Evolutionary conservation across 2,797 vertebrate genomes (phyloP).

Genomic region (Cyprinella venusta): DNA sequence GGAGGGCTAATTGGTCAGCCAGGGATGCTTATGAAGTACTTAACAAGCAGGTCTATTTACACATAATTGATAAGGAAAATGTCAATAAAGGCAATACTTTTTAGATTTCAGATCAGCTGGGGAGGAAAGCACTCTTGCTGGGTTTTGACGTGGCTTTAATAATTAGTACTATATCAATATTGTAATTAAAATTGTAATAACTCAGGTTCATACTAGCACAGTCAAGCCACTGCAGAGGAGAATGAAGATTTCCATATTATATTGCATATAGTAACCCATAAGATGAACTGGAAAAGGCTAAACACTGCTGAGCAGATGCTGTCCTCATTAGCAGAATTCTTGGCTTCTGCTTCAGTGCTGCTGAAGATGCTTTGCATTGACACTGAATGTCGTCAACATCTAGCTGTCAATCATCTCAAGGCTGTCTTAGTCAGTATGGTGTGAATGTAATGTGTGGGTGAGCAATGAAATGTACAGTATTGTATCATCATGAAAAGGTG

Average conservation of each 20-base stretch:
- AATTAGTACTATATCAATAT: background rate
- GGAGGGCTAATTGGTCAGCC: constrained; percentile 29
- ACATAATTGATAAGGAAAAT: constrained; percentile 30
- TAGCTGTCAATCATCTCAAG: constrained; percentile 29
- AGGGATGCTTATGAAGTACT: constrained; percentile 42
- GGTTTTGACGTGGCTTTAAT: background rate
- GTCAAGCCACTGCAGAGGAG: background rate
- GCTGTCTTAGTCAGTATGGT: background rate
- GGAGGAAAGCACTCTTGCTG: background rate
- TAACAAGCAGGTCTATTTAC: constrained; percentile 36
- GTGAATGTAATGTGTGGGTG: background rate
- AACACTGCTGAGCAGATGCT: constrained; percentile 22
- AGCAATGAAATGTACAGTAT: background rate
- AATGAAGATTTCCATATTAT: constrained; percentile 4
- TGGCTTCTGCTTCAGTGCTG: background rate
- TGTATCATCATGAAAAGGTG: background rate
- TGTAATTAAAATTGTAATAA: background rate
- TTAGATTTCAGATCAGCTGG: background rate
- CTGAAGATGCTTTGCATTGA: constrained; percentile 21
- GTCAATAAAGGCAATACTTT: constrained; percentile 13
- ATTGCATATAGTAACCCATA: constrained; percentile 39
- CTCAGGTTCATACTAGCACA: background rate
- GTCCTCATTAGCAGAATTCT: constrained; percentile 18
- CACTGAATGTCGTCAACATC: constrained; percentile 6
- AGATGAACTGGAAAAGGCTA: constrained; percentile 32